Evolutionary conservation across 2,113 vertebrate species (phyloP), one percentile per base, ranked within the genome.

Genomic region (Zeus faber): DNA sequence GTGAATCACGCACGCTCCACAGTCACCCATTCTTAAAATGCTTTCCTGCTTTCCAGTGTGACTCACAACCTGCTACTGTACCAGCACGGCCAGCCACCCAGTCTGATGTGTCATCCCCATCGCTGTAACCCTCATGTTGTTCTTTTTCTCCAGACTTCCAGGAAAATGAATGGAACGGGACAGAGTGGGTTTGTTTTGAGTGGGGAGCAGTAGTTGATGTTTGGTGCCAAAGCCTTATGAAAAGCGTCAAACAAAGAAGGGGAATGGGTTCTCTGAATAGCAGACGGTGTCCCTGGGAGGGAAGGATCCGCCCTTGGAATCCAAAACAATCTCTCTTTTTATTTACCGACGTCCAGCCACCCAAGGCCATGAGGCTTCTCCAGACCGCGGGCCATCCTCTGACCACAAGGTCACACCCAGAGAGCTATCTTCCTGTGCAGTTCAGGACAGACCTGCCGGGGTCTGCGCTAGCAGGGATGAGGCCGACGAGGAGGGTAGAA

Each of bases 11-110:
- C 65, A 62, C 65, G 41, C 65, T 29, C 65, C 54, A 79, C 46
- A 83, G 70, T 72, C 62, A 70, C 39, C 62, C 67, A 72, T 84
- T 87, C 74, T 80, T 79, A 70, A 79, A 61, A 82, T 80, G 70
- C 69, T 63, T 77, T 51, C 31, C 74, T 69, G 46, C 51, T 70
- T 70, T 69, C 63, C 63, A 8, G 27, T 61, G 47, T 74, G 76
- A 81, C 67, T 82, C 71, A 76, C 70, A 71, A 18, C 48, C 46
- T n/a, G 49, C 76, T 80, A 72, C 72, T 77, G 27, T 71, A 67
- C 43, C 54, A 58, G 56, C 31, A 50, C 29, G 43, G 59, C 67
- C 51, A 54, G 59, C 49, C 58, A 50, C 71, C 62, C 69, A 58
- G 58, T 52, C 55, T n/a, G 45, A 54, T 79, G 76, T 69, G 65